A percentile compares a stretch with the other conserved stretches of the same genome.
Conservation (phyloP, 35 echinoderm and acorn worm genomes). For the Anneissia japonica region DNA sequence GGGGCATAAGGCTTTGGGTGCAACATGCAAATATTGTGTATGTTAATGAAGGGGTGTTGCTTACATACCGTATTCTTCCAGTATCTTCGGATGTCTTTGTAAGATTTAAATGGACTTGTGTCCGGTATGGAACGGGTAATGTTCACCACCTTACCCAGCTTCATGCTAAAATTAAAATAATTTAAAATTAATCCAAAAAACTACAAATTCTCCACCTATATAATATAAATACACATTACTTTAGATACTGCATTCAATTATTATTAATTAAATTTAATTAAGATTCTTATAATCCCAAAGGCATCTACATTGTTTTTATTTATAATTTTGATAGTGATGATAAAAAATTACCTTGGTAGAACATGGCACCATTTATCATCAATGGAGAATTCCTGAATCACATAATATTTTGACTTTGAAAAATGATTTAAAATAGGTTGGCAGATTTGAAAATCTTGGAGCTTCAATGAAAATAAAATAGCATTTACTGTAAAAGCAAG, state of each 20-base stretch:
- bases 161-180: slow-evolving; percentile 46
- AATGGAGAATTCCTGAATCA: slow-evolving; percentile 77
- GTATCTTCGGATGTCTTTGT: slow-evolving; percentile 78
- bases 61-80: slow-evolving; percentile 95
- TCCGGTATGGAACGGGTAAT: slow-evolving; percentile 61
- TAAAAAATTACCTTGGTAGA: slow-evolving; percentile 78
- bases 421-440: slow-evolving; percentile 57
- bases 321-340: too few species aligned
- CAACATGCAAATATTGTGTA: too few species aligned
- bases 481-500: too few species aligned
- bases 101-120: slow-evolving; percentile 72
- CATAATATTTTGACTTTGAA: slow-evolving; percentile 15
- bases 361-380: slow-evolving; percentile 89
- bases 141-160: slow-evolving; percentile 74
- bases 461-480: slow-evolving; percentile 24
- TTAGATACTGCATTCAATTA: too few species aligned
- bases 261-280: too few species aligned
- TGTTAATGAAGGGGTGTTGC: too few species aligned
- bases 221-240: too few species aligned
- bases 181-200: too few species aligned
- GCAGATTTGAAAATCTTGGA: slow-evolving; percentile 58
- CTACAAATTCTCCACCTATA: too few species aligned
- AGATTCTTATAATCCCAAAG: too few species aligned
- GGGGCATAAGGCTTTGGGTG: too few species aligned
- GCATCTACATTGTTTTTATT: too few species aligned